Evolutionary conservation across 2,113 vertebrate species (phyloP).

Genomic region (Rhegmatorhina hoffmannsi): DNA sequence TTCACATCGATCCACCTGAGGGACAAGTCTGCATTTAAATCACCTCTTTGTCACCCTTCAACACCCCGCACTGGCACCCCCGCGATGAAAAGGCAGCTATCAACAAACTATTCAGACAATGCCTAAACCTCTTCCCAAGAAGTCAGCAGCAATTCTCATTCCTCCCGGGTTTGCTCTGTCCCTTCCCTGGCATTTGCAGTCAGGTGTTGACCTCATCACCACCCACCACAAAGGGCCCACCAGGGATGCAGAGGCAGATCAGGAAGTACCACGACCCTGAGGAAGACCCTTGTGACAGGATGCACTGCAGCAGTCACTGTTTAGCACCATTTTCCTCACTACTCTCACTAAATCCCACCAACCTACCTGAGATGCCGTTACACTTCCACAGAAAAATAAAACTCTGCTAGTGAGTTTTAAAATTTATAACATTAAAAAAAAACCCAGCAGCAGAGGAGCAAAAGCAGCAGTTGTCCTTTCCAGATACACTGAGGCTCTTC

Average conservation of each 20-base stretch:
- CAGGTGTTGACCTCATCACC: neutral
- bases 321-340: neutral
- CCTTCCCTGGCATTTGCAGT: neutral
- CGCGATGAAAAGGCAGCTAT: neutral
- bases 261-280: neutral
- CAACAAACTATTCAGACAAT: constrained; percentile 18
- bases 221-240: neutral
- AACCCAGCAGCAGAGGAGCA: neutral
- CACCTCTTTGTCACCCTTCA: constrained; percentile 21
- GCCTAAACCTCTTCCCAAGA: neutral
- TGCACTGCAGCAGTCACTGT: neutral
- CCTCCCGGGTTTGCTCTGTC: neutral
- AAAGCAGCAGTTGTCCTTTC: neutral
- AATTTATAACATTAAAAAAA: neutral
- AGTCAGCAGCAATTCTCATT: neutral
- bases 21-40: constrained; percentile 44
- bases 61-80: neutral
- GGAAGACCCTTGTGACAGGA: neutral
- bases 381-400: rapidly evolving
- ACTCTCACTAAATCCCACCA: neutral
- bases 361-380: neutral
- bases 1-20: constrained; percentile 3
- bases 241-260: neutral
- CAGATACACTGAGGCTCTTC: neutral
- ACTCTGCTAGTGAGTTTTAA: neutral